These are phyloP conservation scores for Odontocolon sp. DNA, from an alignment of 2,888 invertebrate genomes.

Conservation along the genomic window DNA sequence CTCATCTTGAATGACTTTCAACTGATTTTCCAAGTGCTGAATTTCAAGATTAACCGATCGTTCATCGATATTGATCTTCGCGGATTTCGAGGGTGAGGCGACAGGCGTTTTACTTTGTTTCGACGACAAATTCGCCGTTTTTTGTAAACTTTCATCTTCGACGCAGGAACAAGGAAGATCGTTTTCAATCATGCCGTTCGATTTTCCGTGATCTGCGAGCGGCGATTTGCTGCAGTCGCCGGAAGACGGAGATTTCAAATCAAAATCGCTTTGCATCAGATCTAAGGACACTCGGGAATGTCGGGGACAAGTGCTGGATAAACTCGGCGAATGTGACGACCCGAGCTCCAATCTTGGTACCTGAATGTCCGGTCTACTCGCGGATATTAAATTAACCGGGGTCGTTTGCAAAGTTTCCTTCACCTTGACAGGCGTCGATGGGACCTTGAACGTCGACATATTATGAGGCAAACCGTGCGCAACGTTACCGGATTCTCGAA, in stretches of 20 bases:
- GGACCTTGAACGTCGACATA: slow-evolving; percentile 69
- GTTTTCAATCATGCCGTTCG: slow-evolving; percentile 39
- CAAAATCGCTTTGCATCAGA: slow-evolving; percentile 59
- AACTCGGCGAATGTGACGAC: slow-evolving; percentile 65
- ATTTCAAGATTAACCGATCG: slow-evolving; percentile 40
- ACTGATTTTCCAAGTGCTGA: slow-evolving; percentile 78
- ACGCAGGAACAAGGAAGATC: slow-evolving; percentile 15
- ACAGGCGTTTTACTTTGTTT: slow-evolving; percentile 12
- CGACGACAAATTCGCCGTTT: slow-evolving; percentile 3
- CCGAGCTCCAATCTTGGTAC: slow-evolving; percentile 75
- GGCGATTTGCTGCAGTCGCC: slow-evolving; percentile 40
- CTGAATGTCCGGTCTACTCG: slow-evolving; percentile 59
- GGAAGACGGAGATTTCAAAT: slow-evolving; percentile 62
- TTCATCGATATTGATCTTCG: slow-evolving; percentile 8
- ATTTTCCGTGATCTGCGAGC: slow-evolving; percentile 27
- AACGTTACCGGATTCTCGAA: slow-evolving; percentile 70
- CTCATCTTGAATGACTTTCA: slow-evolving; percentile 84
- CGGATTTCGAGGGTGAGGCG: slow-evolving; percentile 34
- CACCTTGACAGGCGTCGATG: slow-evolving; percentile 12
- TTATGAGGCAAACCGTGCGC: slow-evolving; percentile 67
- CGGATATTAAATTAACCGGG: slow-evolving; percentile 51
- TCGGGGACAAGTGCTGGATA: slow-evolving; percentile 59
- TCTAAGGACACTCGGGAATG: slow-evolving; percentile 63
- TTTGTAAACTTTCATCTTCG: slow-evolving; percentile 13
- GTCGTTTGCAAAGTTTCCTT: slow-evolving; percentile 63